Evolutionary conservation across 2,888 invertebrate species (phyloP), one percentile per base, ranked within the genome.

Genomic region (Ryuthela nishihirai): DNA sequence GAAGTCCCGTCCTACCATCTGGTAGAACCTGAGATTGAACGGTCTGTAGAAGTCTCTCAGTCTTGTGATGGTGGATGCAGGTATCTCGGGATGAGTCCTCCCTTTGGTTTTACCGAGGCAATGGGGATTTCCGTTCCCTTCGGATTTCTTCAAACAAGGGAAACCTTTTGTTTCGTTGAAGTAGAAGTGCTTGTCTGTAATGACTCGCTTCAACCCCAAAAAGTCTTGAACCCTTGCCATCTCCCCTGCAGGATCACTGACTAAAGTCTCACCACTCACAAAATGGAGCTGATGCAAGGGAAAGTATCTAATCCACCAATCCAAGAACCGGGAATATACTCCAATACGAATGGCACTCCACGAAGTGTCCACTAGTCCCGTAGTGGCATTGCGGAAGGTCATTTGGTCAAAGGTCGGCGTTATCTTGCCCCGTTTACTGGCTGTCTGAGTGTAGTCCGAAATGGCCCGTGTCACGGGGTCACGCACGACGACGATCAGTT

Each of bases 401-500:
- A 91, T 74, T 15, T 86, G 81, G 72, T 90, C 89, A 73, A 92
- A 93, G 18, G 81, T 81, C 1, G 60, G 54, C 44, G 84, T 84
- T 76, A 88, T 84, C 10, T 82, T 81, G 7, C 81, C 78, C 65
- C 85, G 82, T 73, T 90, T 90, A 70, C 87, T 83, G 69, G 67
- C 70, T 6, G 75, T 74, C 70, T 95, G 95, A 0, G 93, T 88
- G 72, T 94, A 95, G 75, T 95, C 94, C 50, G 89, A 90, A 65
- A 93, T 85, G 34, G 93, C 89, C 62, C 93, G 80, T 0, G 89
- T 91, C 17, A 93, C 91, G 0, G 93, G 93, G 74, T 94, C 90
- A 29, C 93, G 77, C 5, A 93, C 89, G 0, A 93, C 92, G 1
- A 91, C 84, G 36, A 94, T 77, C 26, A 94, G 76, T 72, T 87